phyloP scores from a whole-genome alignment of 1,140 invertebrate species.

The Brachionus asplanchnoidis region DNA sequence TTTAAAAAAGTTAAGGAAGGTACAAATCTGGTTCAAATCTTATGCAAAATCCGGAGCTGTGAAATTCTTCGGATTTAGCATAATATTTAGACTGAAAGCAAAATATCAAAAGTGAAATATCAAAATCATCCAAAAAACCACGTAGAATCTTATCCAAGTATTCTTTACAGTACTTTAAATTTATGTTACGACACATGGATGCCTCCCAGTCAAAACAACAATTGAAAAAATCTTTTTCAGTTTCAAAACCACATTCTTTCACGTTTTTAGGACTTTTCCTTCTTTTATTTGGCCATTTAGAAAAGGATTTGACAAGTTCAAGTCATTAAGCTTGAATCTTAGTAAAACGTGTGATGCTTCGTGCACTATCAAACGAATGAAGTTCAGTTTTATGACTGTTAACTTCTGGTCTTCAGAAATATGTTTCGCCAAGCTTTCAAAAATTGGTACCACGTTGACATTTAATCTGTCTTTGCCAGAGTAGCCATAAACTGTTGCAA shows the following conservation, averaged over 20 bases:
- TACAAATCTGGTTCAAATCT: background rate
- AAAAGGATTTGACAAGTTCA: background rate
- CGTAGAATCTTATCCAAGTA: background rate
- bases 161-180: background rate
- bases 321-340: background rate
- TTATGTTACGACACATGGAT: background rate
- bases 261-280: background rate
- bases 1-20: background rate
- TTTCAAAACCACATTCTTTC: background rate
- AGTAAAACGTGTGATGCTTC: background rate
- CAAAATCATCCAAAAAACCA: background rate
- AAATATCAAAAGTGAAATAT: background rate
- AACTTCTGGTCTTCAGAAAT: background rate
- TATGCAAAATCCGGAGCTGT: background rate
- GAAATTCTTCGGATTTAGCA: background rate
- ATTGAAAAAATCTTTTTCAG: background rate
- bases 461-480: background rate
- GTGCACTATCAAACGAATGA: background rate
- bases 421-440: background rate
- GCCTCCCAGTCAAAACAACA: background rate
- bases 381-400: background rate
- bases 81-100: background rate
- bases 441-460: background rate
- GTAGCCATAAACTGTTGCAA: background rate
- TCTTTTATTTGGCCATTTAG: background rate